Evolutionary conservation across 2,113 vertebrate genomes (phyloP).

Genomic region (Dicentrarchus labrax): DNA sequence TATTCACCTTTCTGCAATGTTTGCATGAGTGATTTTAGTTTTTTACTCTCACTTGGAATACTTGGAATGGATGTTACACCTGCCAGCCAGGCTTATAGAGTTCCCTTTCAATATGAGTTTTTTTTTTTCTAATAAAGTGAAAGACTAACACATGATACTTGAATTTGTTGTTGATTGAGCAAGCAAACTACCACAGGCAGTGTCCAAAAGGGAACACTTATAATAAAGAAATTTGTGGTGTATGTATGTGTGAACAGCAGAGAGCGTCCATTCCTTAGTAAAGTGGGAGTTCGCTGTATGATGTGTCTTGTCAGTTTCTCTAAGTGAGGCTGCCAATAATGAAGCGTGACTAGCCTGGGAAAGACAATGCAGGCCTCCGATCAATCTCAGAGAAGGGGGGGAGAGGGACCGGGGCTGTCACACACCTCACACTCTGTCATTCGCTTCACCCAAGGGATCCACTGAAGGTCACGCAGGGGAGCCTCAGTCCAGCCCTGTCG

Average conservation of each 20-base stretch:
- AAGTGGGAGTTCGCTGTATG: slow-evolving; percentile 55
- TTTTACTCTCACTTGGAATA: not conserved
- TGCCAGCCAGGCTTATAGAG: no score
- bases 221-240: not conserved
- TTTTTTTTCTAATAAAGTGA: not conserved
- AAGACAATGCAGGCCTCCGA: slow-evolving; percentile 53
- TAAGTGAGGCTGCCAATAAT: slow-evolving; percentile 77
- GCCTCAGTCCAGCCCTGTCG: slow-evolving; percentile 59
- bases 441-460: slow-evolving; percentile 34
- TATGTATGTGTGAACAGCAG: slow-evolving; percentile 11
- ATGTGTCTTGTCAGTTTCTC: slow-evolving; percentile 77
- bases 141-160: not conserved
- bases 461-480: slow-evolving; percentile 64
- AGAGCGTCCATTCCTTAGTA: slow-evolving; percentile 6
- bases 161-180: not conserved
- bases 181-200: not conserved
- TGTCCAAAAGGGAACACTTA: not conserved
- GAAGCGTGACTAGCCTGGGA: slow-evolving; percentile 71
- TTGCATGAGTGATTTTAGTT: not conserved
- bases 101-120: not conserved
- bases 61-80: not conserved
- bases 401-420: slow-evolving; percentile 45
- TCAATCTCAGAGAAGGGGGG: slow-evolving; percentile 42
- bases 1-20: not conserved
- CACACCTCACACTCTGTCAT: slow-evolving; percentile 52